Conservation (phyloP, 2,113 vertebrate genomes). For the Steatornis caripensis region DNA sequence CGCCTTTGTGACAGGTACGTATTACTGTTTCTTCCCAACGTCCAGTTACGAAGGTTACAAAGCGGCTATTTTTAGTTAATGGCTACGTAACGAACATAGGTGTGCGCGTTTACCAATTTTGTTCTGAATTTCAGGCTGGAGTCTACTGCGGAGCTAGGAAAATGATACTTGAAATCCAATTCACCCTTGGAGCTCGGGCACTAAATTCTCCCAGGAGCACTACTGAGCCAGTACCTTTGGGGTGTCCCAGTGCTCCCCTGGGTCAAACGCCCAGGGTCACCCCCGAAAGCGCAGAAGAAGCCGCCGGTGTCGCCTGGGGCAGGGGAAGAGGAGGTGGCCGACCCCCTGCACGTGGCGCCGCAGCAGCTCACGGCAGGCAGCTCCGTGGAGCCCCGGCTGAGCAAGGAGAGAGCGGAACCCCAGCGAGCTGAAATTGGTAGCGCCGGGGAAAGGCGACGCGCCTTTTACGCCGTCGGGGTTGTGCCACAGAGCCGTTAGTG, state of each 20-base stretch:
- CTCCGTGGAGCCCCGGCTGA: not conserved
- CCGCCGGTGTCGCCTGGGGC: not conserved
- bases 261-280: not conserved
- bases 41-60: not conserved
- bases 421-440: too few relatives aligned
- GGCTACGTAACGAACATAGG: not conserved
- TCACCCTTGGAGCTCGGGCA: too few relatives aligned
- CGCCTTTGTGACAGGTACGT: not conserved
- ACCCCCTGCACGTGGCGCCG: fast-evolving
- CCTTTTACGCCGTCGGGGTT: fast-evolving
- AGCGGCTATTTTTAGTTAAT: not conserved
- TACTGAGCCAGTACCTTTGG: not conserved
- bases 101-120: not conserved
- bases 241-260: not conserved
- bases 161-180: not conserved
- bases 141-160: not conserved
- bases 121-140: not conserved
- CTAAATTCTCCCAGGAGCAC: not conserved
- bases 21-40: not conserved
- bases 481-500: not conserved
- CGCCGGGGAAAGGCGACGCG: fast-evolving
- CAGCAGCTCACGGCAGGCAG: fast-evolving
- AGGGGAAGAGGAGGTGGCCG: not conserved
- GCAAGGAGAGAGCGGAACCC: not conserved
- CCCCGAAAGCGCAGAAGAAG: not conserved